Conservation (phyloP, 1,140 invertebrate genomes). For the Drosophila tani region DNA sequence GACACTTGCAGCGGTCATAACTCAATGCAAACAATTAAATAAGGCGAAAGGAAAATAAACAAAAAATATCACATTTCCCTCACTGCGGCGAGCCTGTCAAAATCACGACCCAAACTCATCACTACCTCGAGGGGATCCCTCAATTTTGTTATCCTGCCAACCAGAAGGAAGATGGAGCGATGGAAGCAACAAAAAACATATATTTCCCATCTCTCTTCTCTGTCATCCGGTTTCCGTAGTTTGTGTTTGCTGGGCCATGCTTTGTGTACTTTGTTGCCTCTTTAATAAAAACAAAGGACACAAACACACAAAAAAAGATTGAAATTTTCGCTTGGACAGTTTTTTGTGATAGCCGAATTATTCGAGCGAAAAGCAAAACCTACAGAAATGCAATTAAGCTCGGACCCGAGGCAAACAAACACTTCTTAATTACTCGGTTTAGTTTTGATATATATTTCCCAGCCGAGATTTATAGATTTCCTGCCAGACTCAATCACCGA, state of each 20-base stretch:
- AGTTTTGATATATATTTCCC: conserved; percentile 51
- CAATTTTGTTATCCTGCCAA: conserved; percentile 4
- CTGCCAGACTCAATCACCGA: conserved; percentile 21
- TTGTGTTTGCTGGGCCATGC: conserved; percentile 23
- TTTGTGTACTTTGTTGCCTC: conserved; percentile 49
- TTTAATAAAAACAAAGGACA: conserved; percentile 47
- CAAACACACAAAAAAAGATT: conserved; percentile 3
- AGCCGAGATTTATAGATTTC: conserved; percentile 37
- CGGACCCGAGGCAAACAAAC: conserved; percentile 4
- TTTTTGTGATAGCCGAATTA: conserved; percentile 26
- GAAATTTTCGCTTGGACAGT: conserved; percentile 29
- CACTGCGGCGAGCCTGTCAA: background rate
- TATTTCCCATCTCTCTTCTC: conserved; percentile 10
- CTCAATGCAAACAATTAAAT: conserved; percentile 21
- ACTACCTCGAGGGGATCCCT: conserved; percentile 1
- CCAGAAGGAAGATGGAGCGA: conserved; percentile 8
- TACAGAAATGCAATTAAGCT: conserved; percentile 44
- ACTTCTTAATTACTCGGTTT: conserved; percentile 59
- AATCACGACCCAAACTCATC: conserved; percentile 21
- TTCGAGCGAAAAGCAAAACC: conserved; percentile 17
- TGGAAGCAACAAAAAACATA: conserved; percentile 20
- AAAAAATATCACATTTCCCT: conserved; percentile 16
- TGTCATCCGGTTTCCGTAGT: conserved; percentile 31
- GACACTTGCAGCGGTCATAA: conserved; percentile 17
- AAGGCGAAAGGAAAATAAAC: conserved; percentile 19